A percentile compares a stretch with the other conserved stretches of the same genome.
Conservation (phyloP, 2,888 invertebrate species). For the Andrena camellia region DNA sequence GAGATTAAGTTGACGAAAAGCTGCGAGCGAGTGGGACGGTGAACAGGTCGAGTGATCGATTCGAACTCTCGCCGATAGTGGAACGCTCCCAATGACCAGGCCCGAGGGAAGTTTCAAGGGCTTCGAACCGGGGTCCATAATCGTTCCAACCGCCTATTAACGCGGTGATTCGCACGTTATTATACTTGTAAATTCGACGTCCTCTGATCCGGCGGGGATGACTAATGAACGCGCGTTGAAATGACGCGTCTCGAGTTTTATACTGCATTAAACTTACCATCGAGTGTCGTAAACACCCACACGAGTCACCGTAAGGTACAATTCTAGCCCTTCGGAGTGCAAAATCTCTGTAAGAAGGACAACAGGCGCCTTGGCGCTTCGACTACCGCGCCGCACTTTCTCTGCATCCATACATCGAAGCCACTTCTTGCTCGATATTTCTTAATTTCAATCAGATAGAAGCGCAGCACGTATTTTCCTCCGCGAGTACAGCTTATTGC, state of each 20-base stretch:
- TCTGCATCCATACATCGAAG: background rate
- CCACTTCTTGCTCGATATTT: background rate
- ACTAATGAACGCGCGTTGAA: slow-evolving; percentile 63
- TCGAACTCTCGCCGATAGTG: background rate
- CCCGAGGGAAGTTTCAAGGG: slow-evolving; percentile 19
- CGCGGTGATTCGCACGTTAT: slow-evolving; percentile 41
- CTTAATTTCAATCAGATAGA: background rate
- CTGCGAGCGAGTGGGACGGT: slow-evolving; percentile 14
- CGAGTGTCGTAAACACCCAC: slow-evolving; percentile 48
- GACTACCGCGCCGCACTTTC: background rate
- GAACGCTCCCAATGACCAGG: background rate
- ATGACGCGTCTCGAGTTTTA: slow-evolving; percentile 65
- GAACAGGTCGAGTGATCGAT: slow-evolving; percentile 8
- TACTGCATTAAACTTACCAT: slow-evolving; percentile 65
- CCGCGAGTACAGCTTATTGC: background rate
- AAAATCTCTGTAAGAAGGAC: slow-evolving; percentile 43
- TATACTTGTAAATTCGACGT: slow-evolving; percentile 61
- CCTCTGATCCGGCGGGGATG: slow-evolving; percentile 59
- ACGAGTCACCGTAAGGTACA: slow-evolving; percentile 43
- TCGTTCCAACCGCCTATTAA: slow-evolving; percentile 35
- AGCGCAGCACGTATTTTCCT: background rate
- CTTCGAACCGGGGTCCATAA: slow-evolving; percentile 8
- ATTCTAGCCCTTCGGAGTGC: slow-evolving; percentile 46
- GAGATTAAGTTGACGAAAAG: slow-evolving; percentile 50
- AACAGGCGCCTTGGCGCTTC: background rate